Evolutionary conservation across 2,113 vertebrate genomes (phyloP).

Genomic region (Spea multiplicata): DNA sequence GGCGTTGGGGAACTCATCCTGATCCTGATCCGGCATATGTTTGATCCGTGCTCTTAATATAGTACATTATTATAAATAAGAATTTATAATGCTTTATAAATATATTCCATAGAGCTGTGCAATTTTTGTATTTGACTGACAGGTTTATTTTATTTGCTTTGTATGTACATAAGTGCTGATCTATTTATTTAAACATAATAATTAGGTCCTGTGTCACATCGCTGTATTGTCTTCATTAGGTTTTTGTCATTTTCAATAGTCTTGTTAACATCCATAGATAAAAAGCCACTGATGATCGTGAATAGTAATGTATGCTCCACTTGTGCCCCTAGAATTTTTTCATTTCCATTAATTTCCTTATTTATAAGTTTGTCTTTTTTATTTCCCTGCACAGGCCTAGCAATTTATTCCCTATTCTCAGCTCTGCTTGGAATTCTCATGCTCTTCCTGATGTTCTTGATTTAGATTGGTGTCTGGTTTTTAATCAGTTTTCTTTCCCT

Average conservation of each 20-base stretch:
- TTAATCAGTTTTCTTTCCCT: constrained; percentile 11
- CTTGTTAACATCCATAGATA: neutral
- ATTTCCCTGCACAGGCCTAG: neutral
- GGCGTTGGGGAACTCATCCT: no score
- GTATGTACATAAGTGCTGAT: neutral
- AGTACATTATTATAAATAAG: no score
- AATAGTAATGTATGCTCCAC: neutral
- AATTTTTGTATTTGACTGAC: neutral
- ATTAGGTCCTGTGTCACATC: neutral
- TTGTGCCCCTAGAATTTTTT: neutral
- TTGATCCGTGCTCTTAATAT: no score
- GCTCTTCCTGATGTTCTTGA: neutral
- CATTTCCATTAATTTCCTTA: neutral
- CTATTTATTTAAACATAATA: neutral
- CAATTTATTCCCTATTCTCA: neutral
- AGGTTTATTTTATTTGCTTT: neutral
- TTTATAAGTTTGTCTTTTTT: neutral
- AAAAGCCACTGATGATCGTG: neutral
- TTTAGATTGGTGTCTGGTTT: constrained; percentile 5
- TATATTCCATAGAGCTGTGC: neutral
- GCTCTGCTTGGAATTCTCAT: neutral
- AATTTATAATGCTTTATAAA: neutral
- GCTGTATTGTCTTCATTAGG: neutral
- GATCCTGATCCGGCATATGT: no score
- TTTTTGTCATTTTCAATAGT: neutral